These are phyloP conservation scores for Ganaspis brasiliensis DNA, from an alignment of 2,888 invertebrate genomes.

Conservation along the genomic window DNA sequence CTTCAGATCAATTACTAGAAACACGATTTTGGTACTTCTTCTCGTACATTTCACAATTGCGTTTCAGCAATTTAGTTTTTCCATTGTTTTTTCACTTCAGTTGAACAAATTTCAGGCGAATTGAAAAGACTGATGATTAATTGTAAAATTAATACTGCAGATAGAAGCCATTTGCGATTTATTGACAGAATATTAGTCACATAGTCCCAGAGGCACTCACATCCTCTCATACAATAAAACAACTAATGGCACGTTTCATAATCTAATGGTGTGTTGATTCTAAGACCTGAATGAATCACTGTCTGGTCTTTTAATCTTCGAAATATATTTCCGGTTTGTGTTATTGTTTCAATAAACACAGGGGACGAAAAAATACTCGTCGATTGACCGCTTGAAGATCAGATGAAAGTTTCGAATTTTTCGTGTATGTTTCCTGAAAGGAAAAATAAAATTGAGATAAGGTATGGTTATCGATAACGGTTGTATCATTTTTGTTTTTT, in stretches of 20 bases:
- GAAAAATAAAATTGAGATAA: background rate
- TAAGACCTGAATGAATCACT: slow-evolving; percentile 18
- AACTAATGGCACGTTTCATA: slow-evolving; percentile 22
- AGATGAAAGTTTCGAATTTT: background rate
- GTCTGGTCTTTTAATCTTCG: background rate
- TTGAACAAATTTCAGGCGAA: no score
- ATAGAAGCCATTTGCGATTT: slow-evolving; percentile 3
- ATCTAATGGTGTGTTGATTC: background rate
- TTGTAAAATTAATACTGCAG: background rate
- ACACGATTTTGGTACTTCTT: no score
- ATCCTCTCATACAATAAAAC: background rate
- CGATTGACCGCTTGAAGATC: no score
- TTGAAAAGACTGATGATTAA: background rate
- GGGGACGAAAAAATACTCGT: no score
- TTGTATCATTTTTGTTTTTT: no score
- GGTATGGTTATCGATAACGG: background rate
- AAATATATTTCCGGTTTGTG: slow-evolving; percentile 4
- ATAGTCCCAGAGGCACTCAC: background rate
- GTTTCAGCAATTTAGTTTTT: no score
- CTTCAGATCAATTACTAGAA: no score
- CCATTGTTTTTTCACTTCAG: background rate
- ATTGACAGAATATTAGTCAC: slow-evolving; percentile 9
- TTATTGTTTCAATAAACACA: background rate
- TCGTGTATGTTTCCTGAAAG: slow-evolving; percentile 11
- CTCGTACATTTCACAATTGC: no score